Evolutionary conservation across 2,113 vertebrate species (phyloP).

Genomic region (Ploceus nigricollis): DNA sequence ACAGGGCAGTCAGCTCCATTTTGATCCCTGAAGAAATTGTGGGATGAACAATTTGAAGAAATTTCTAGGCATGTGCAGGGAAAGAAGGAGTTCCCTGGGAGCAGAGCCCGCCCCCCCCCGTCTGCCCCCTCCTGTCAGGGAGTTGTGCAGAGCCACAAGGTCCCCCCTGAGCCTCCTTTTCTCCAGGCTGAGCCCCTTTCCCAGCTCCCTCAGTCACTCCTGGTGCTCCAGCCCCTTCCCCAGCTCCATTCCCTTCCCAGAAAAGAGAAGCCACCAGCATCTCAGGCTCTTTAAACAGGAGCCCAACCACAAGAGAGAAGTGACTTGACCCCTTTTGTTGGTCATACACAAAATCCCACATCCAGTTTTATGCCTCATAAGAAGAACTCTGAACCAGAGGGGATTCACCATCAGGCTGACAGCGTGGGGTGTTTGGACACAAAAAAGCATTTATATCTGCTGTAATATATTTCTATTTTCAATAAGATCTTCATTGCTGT

Average conservation of each 20-base stretch:
- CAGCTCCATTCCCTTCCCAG: accelerated
- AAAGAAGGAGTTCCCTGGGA: not conserved
- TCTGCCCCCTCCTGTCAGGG: not conserved
- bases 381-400: not conserved
- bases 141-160: not conserved
- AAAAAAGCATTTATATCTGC: not conserved
- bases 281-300: not conserved
- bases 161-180: not conserved
- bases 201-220: not conserved
- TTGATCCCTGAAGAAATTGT: accelerated
- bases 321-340: not conserved
- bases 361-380: not conserved
- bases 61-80: not conserved
- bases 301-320: not conserved
- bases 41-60: not conserved
- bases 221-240: not conserved
- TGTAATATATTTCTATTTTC: not conserved
- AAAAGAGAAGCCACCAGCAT: not conserved
- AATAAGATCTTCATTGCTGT: not conserved
- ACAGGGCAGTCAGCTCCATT: not conserved
- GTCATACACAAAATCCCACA: not conserved
- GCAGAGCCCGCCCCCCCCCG: accelerated
- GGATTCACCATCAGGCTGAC: not conserved
- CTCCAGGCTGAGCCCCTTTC: not conserved
- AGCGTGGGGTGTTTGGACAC: accelerated